A percentile compares a stretch with the other conserved stretches of the same genome.
These are phyloP conservation scores for Gambusia holbrooki DNA, from an alignment of 2,113 vertebrate species.

Conservation along the genomic window DNA sequence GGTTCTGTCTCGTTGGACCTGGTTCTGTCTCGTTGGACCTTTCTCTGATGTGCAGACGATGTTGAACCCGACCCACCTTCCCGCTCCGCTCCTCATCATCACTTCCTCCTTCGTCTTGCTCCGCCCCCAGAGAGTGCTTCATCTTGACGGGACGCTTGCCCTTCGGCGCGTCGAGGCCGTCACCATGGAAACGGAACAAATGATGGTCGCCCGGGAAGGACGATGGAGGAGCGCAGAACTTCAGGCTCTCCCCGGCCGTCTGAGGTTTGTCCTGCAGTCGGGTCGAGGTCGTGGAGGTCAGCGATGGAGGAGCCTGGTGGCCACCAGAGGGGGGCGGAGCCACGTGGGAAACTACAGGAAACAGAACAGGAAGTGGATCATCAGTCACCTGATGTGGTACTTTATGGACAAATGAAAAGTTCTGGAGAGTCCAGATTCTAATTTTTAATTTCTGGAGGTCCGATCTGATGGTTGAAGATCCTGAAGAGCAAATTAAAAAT, in stretches of 20 bases:
- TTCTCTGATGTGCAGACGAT: not conserved
- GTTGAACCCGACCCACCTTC: constrained; percentile 25
- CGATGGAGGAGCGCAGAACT: constrained; percentile 78
- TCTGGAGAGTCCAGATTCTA: too few species aligned
- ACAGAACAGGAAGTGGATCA: not conserved
- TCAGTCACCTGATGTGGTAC: not conserved
- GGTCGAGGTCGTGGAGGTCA: constrained; percentile 64
- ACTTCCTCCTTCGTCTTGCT: constrained; percentile 66
- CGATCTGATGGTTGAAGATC: too few species aligned
- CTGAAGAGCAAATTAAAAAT: too few species aligned
- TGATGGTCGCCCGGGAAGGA: constrained; percentile 18
- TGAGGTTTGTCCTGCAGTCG: constrained; percentile 88
- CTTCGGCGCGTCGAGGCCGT: constrained; percentile 87
- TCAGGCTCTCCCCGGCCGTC: constrained; percentile 87
- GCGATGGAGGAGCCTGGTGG: constrained; percentile 43
- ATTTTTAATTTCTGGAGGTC: too few species aligned
- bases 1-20: too few species aligned
- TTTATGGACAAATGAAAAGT: too few species aligned
- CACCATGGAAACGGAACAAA: constrained; percentile 47
- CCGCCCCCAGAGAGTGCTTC: constrained; percentile 86
- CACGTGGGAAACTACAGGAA: constrained; percentile 67
- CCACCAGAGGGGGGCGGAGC: constrained; percentile 60
- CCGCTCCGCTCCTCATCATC: not conserved
- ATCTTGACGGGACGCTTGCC: constrained; percentile 94
- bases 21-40: too few species aligned